These are phyloP conservation scores for Noctua pronuba DNA, from an alignment of 2,888 invertebrate genomes.

Conservation along the genomic window DNA sequence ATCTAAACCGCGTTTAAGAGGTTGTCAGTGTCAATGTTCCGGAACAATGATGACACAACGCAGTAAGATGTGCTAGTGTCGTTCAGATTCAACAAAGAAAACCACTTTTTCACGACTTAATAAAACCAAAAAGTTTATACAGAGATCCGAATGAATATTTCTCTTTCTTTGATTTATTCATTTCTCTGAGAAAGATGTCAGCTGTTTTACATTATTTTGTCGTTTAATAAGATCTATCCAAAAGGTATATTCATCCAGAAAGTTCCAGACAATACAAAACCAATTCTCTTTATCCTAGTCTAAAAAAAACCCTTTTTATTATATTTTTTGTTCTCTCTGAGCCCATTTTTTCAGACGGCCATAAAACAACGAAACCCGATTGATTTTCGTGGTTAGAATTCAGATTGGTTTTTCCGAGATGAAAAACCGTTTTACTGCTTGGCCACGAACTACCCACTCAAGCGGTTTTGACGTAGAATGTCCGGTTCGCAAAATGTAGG, in stretches of 20 bases:
- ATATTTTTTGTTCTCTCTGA: slow-evolving; percentile 18
- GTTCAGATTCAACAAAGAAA: background rate
- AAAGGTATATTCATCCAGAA: slow-evolving; percentile 8
- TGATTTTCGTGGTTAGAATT: slow-evolving; percentile 62
- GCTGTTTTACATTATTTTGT: background rate
- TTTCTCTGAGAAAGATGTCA: background rate
- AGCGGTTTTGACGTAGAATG: background rate
- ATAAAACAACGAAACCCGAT: slow-evolving; percentile 46
- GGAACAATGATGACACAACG: background rate
- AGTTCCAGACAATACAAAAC: slow-evolving; percentile 8
- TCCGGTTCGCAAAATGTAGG: background rate
- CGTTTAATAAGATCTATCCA: background rate
- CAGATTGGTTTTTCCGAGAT: slow-evolving; percentile 55
- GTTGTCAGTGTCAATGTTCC: background rate
- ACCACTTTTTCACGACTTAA: background rate
- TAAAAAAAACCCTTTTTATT: slow-evolving; percentile 26
- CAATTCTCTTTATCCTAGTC: slow-evolving; percentile 18
- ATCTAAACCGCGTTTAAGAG: background rate
- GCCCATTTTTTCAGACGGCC: slow-evolving; percentile 41
- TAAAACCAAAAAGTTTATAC: background rate
- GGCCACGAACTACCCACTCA: background rate
- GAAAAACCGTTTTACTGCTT: slow-evolving; percentile 35
- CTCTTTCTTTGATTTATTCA: background rate
- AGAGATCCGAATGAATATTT: background rate
- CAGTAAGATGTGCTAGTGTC: background rate